Evolutionary conservation across 1,140 invertebrate genomes (phyloP).

Genomic region (Gyrodactylus salaris): DNA sequence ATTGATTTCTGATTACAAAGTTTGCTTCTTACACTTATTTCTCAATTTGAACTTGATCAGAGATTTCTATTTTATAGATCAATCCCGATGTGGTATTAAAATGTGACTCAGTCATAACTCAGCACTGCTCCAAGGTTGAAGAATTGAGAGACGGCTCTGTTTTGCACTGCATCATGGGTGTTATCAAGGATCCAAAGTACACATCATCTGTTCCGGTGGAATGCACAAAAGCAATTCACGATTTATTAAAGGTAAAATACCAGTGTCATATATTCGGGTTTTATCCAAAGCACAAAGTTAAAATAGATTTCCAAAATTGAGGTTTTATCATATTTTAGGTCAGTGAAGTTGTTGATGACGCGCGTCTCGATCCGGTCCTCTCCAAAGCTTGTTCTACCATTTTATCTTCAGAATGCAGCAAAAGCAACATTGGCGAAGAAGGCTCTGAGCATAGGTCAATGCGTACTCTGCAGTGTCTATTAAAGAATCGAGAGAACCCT

Average conservation of each 20-base stretch:
- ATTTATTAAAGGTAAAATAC: not conserved
- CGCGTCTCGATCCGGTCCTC: constrained; percentile 43
- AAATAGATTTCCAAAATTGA: too few species aligned
- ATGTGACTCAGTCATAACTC: not conserved
- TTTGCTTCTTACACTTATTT: too few species aligned
- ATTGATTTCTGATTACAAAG: not conserved
- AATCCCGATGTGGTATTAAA: not conserved
- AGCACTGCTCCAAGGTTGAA: not conserved
- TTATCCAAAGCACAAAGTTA: too few species aligned
- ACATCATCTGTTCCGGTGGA: not conserved
- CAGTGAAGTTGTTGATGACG: not conserved
- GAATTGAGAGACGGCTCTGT: not conserved
- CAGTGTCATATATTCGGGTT: too few species aligned
- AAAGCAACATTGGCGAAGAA: constrained; percentile 12
- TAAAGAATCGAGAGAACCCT: constrained; percentile 49
- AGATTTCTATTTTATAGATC: too few species aligned
- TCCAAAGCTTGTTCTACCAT: constrained; percentile 45
- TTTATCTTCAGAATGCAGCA: constrained; percentile 26
- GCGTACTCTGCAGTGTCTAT: constrained; percentile 57
- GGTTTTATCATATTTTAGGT: too few species aligned
- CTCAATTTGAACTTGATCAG: too few species aligned
- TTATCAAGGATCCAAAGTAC: not conserved
- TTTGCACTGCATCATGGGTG: not conserved
- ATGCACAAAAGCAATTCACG: not conserved
- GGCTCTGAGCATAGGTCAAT: constrained; percentile 9